phyloP scores from a whole-genome alignment of 1,140 invertebrate genomes.

The Monomorium pharaonis region DNA sequence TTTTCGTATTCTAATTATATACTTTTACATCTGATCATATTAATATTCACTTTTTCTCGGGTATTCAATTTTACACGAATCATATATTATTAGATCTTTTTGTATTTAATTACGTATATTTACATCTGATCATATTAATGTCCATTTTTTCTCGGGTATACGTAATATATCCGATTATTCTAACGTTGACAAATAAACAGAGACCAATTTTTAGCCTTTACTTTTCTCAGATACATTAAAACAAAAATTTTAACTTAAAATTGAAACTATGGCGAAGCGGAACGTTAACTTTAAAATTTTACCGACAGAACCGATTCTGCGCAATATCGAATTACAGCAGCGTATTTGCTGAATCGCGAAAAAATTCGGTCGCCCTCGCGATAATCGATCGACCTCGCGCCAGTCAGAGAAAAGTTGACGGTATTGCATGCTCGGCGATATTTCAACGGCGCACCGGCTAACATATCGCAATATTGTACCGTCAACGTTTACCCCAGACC shows the following conservation, averaged over 20 bases:
- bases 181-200: background rate
- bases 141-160: too few relatives aligned
- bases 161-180: background rate
- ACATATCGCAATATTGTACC: conserved; percentile 70
- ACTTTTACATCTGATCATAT: too few relatives aligned
- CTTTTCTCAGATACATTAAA: background rate
- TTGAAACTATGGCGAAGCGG: background rate
- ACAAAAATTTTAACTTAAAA: background rate
- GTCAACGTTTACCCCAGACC: conserved; percentile 65
- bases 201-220: too few relatives aligned
- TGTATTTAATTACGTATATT: too few relatives aligned
- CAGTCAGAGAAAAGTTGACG: conserved; percentile 29
- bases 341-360: conserved; percentile 67
- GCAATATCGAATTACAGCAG: conserved; percentile 61
- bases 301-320: background rate
- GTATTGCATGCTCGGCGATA: conserved; percentile 66
- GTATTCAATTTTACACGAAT: too few relatives aligned
- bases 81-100: too few relatives aligned
- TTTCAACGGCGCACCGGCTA: conserved; percentile 55
- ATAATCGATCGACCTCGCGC: conserved; percentile 63
- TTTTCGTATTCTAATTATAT: too few relatives aligned
- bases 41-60: too few relatives aligned
- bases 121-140: too few relatives aligned
- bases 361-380: conserved; percentile 67
- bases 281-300: background rate